These are phyloP conservation scores for Protodeltote pygarga DNA, from an alignment of 2,888 invertebrate genomes.

Conservation along the genomic window DNA sequence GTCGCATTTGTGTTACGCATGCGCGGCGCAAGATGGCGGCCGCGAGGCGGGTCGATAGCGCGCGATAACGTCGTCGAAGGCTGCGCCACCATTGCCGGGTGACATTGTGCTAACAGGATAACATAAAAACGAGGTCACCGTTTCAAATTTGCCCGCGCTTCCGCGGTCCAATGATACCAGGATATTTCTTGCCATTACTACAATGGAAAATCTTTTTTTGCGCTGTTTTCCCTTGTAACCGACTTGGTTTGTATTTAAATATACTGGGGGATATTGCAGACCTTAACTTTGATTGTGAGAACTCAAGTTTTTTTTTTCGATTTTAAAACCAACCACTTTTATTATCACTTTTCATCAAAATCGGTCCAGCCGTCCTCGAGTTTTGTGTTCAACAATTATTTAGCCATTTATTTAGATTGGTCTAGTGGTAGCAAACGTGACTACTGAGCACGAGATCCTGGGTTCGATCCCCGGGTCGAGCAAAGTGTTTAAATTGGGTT, in stretches of 20 bases:
- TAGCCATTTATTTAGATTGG: too few species aligned
- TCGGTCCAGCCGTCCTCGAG: too few species aligned
- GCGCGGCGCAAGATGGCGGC: conserved; percentile 66
- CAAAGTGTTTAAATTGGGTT: too few species aligned
- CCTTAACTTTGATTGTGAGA: too few species aligned
- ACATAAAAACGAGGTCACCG: conserved; percentile 76
- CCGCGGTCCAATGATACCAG: conserved; percentile 55
- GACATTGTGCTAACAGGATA: conserved; percentile 79
- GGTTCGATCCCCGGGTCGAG: too few species aligned
- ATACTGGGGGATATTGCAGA: not conserved
- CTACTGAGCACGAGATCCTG: too few species aligned
- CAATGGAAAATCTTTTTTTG: conserved; percentile 15
- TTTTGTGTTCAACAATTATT: too few species aligned
- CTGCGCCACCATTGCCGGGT: conserved; percentile 74
- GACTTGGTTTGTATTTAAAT: conserved; percentile 2
- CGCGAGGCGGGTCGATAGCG: conserved; percentile 70
- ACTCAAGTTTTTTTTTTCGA: too few species aligned
- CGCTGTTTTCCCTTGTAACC: not conserved
- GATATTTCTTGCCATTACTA: conserved; percentile 41
- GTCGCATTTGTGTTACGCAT: conserved; percentile 78
- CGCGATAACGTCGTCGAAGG: conserved; percentile 73
- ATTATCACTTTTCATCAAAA: too few species aligned
- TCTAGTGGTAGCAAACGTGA: too few species aligned
- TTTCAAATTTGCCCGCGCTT: conserved; percentile 76
- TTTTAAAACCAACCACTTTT: too few species aligned